Base-by-base conservation (phyloP, 1,140 invertebrate species). In the Drosophila murphyi region DNA sequence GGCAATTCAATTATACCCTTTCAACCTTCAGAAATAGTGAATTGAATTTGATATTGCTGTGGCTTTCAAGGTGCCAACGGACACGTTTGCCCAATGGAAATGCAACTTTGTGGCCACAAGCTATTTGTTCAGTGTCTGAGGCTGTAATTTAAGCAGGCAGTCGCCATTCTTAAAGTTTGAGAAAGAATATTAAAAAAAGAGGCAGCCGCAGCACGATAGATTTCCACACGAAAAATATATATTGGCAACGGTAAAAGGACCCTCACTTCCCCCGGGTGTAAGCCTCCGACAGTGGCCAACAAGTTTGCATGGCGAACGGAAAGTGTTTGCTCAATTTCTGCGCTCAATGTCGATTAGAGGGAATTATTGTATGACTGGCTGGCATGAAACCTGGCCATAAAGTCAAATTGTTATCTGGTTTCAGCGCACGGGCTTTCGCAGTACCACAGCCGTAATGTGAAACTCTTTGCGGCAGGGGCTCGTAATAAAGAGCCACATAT, bases 281-380 rank as follows among this genome's bases (percentile, higher is more conserved):
- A 34, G 6, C 47, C 60, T 7, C 34, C 6, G 29, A 12, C 35
- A 60, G 62, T 63, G 50, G 60, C 63, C 72, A 64, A 51, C 41
- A 47, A 59, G 57, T 61, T 71, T 56, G 67, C 72, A 70, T 74
- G 72, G 55, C 48, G 63, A 51, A 45, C 6, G 35, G 50, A 34
- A 87, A 83, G 85, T 88, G 85, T 89, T 88, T 89, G 85, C 81
- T 88, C 85, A 88, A 89, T 88, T 88, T 85, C 71, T 52, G 71
- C 80, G 77, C 80, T 80, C 41, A 56, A 65, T 68, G 80, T 76
- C 80, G 85, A 88, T 89, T 88, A 88, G 61, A 78, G 85, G 61
- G 64, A 89, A 88, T 88, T 88, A 88, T 88, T 89, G 76, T 83
- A 88, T 80, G 85, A 73, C 85, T 85, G 68, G 61, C 65, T 89